phyloP scores from a whole-genome alignment of 64 coral and sea anemone genomes.

The Porites australiensis region DNA sequence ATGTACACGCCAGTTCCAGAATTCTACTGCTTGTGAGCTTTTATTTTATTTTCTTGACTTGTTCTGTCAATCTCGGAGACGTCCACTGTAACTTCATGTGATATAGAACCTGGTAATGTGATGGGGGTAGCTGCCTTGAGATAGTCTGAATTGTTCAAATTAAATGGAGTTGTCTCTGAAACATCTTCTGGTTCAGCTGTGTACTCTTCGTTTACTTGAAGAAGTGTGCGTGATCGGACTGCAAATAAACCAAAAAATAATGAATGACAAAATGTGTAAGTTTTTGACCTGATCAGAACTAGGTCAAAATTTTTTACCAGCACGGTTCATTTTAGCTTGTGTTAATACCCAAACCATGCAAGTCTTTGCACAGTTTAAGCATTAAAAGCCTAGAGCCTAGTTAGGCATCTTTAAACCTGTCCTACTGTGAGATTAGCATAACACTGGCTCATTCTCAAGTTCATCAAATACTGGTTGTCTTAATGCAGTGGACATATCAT shows the following conservation, averaged over 20 bases:
- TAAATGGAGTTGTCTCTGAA: slow-evolving; percentile 11
- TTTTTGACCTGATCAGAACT: too few relatives aligned
- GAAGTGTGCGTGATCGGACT: slow-evolving; percentile 79
- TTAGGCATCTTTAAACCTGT: too few relatives aligned
- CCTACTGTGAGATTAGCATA: too few relatives aligned
- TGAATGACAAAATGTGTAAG: too few relatives aligned
- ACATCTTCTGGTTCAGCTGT: slow-evolving; percentile 31
- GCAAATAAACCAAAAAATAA: neutral
- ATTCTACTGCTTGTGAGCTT: slow-evolving; percentile 6
- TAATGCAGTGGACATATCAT: too few relatives aligned
- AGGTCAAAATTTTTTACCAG: too few relatives aligned
- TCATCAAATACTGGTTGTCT: too few relatives aligned
- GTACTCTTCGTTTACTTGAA: slow-evolving; percentile 69
- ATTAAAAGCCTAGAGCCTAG: too few relatives aligned
- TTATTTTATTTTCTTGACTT: slow-evolving; percentile 20
- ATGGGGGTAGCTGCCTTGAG: slow-evolving; percentile 1
- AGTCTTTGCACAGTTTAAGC: too few relatives aligned
- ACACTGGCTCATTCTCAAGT: too few relatives aligned
- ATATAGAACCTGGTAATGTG: neutral
- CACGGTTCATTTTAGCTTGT: too few relatives aligned
- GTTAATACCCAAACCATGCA: too few relatives aligned
- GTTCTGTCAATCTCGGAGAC: slow-evolving; percentile 16
- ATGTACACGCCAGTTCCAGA: neutral
- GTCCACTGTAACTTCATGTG: slow-evolving; percentile 28
- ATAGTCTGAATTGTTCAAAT: slow-evolving; percentile 53